phyloP scores from a whole-genome alignment of 2,888 invertebrate genomes.

The Eledone cirrhosa region DNA sequence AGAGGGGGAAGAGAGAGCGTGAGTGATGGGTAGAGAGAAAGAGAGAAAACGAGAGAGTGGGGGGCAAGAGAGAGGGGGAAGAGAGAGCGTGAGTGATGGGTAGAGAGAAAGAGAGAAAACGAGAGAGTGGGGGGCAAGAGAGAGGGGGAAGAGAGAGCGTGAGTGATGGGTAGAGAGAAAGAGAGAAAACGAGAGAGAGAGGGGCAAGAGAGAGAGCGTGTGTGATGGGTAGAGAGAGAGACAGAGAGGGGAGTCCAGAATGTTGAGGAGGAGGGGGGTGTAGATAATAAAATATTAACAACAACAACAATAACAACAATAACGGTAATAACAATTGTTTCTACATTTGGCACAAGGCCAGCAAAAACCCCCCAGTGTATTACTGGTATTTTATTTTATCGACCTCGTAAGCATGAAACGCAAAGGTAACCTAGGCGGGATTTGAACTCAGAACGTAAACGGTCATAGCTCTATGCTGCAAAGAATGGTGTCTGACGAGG shows the following conservation, averaged over 20 bases:
- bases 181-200: neutral
- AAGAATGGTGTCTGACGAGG: too few relatives aligned
- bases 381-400: too few relatives aligned
- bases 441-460: too few relatives aligned
- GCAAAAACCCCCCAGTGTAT: too few relatives aligned
- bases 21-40: neutral
- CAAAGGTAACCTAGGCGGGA: too few relatives aligned
- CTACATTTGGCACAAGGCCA: too few relatives aligned
- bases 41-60: neutral
- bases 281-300: neutral
- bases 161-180: too few relatives aligned
- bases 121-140: neutral
- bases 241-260: neutral
- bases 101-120: neutral
- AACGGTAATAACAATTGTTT: too few relatives aligned
- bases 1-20: neutral
- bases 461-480: too few relatives aligned
- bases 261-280: neutral
- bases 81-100: neutral
- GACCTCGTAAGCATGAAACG: too few relatives aligned
- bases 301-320: too few relatives aligned
- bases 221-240: neutral
- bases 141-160: neutral
- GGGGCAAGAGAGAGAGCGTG: neutral
- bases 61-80: neutral